Base-by-base conservation (phyloP, 2,113 vertebrate genomes). In the Eudyptes chrysolophus region DNA sequence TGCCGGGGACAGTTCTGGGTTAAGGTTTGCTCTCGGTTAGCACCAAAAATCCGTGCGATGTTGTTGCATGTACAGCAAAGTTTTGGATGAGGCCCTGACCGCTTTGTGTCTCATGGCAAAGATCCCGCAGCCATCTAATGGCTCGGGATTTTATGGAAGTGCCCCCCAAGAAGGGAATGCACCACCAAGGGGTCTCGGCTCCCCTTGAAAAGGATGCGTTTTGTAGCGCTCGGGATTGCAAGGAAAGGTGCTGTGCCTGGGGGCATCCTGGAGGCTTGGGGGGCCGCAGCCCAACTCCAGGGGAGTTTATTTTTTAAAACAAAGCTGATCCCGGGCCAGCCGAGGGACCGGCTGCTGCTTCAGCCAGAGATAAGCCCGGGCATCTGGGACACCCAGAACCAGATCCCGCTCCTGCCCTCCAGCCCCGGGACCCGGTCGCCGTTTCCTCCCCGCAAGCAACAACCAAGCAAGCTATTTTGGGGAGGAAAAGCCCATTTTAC, bases 31-130 rank as follows among this genome's bases (percentile, higher is more conserved):
- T 60, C n/a, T 62, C 0, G 0, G 5, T 51, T 15, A 38, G 51
- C 8, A 2, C 6, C 0, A 0, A 34, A 48, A 12, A 68, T 10
- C 60, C 21, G 0, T 0, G 75, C 1, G 12, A 3, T 11, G 16
- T 9, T 46, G 15, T 42, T 36, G 4, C 32, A 0, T 0, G 3
- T 3, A 4, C 26, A 5, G 71, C 34, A 11, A 55, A 38, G 40
- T 12, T 65, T 26, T 11, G 49, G 64, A 52, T 8, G 76, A 93
- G 52, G 81, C 52, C 44, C 38, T 10, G 52, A 26, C 20, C 7
- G 3, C 34, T 54, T 51, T n/a, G 81, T 42, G 29, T 30, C 30
- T 7, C 34, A 3, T 1, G 22, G 61, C 82, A 54, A 36, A 90
- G 7, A 30, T 24, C 82, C 74, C 15, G 4, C 66, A 52, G 92